These are phyloP conservation scores for Cyclina sinensis DNA, from an alignment of 1,140 invertebrate species.

Conservation along the genomic window DNA sequence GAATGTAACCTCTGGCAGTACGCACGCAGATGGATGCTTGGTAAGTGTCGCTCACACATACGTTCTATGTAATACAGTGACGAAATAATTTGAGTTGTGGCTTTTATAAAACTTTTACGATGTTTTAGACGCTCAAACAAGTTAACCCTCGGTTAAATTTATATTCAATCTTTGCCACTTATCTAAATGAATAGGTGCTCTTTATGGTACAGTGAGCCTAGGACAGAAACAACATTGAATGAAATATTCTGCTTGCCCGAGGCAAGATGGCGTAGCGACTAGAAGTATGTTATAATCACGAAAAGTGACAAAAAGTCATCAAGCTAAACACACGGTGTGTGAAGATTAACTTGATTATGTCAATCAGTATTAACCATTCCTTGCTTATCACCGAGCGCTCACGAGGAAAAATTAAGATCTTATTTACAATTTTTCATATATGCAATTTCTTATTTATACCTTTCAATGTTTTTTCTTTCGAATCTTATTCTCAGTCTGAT, in stretches of 20 bases:
- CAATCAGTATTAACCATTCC: conserved; percentile 51
- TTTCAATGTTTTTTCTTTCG: background rate
- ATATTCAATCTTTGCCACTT: no score
- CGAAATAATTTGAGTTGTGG: no score
- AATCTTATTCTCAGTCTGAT: no score
- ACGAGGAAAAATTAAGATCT: background rate
- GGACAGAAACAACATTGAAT: background rate
- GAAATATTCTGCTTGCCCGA: conserved; percentile 22
- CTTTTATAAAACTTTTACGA: no score
- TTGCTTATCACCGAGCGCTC: conserved; percentile 24
- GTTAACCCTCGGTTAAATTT: no score
- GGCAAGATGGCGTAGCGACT: conserved; percentile 23
- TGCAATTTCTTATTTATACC: background rate
- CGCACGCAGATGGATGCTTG: no score
- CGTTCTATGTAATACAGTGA: no score
- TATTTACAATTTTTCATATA: conserved; percentile 2
- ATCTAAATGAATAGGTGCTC: background rate
- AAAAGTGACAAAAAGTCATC: conserved; percentile 59
- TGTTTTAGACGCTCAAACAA: no score
- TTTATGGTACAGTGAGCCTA: background rate
- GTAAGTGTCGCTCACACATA: no score
- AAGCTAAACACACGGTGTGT: conserved; percentile 49
- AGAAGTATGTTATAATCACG: conserved; percentile 39
- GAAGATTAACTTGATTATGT: conserved; percentile 56
- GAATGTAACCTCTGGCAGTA: no score